Evolutionary conservation across 2,888 invertebrate species (phyloP).

Genomic region (Sphaerophoria taeniata): DNA sequence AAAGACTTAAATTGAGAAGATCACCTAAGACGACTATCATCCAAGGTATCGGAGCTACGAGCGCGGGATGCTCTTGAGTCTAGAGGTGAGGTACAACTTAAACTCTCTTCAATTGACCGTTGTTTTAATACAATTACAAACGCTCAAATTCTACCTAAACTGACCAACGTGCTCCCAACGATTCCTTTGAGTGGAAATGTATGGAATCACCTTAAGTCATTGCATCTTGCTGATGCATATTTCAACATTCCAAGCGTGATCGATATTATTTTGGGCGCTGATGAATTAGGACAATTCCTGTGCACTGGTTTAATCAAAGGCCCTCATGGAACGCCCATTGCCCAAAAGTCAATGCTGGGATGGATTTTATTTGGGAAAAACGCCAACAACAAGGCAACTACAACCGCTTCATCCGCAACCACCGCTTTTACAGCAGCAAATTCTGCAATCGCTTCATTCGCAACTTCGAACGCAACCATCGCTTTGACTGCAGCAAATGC

Average conservation of each 20-base stretch:
- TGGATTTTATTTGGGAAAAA: too few relatives aligned
- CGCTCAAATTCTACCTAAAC: slow-evolving; percentile 47
- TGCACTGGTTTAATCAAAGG: slow-evolving; percentile 35
- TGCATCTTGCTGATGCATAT: slow-evolving; percentile 55
- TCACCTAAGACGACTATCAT: slow-evolving; percentile 23
- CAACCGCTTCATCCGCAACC: too few relatives aligned
- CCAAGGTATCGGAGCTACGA: slow-evolving; percentile 47
- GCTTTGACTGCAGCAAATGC: too few relatives aligned
- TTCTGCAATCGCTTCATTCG: too few relatives aligned
- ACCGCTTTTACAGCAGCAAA: too few relatives aligned
- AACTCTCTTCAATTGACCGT: slow-evolving; percentile 13
- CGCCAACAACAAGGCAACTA: too few relatives aligned
- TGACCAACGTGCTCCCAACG: slow-evolving; percentile 58
- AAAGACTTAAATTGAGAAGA: slow-evolving; percentile 50
- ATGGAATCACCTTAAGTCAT: slow-evolving; percentile 40
- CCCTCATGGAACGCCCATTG: slow-evolving; percentile 32
- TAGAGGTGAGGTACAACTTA: slow-evolving; percentile 25
- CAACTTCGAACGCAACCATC: too few relatives aligned
- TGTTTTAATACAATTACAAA: slow-evolving; percentile 20
- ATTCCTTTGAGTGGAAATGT: not conserved
- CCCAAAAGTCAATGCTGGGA: too few relatives aligned
- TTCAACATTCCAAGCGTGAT: slow-evolving; percentile 31
- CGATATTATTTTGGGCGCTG: slow-evolving; percentile 52
- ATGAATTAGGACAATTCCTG: slow-evolving; percentile 45
- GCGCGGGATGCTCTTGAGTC: slow-evolving; percentile 32